Evolutionary conservation across 2,797 vertebrate species (phyloP).

Genomic region (Lithobates pipiens): DNA sequence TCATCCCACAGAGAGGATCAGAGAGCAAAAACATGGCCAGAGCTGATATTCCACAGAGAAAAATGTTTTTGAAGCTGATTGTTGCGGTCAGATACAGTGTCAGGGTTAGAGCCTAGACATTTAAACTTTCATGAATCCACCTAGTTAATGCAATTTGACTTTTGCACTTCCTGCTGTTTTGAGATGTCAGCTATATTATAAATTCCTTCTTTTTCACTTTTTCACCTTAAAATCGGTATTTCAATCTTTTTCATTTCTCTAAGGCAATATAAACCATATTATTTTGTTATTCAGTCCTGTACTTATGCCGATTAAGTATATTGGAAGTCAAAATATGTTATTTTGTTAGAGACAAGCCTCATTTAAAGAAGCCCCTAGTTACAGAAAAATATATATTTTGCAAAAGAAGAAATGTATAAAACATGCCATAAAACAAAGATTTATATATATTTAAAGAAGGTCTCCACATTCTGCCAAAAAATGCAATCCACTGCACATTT

Average conservation of each 20-base stretch:
- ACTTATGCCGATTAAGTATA: neutral
- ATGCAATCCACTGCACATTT: no score
- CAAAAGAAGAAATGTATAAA: neutral
- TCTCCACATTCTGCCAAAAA: no score
- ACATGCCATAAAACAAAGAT: neutral
- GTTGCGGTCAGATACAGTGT: constrained; percentile 51
- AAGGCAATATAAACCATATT: constrained; percentile 20
- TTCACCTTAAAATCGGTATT: constrained; percentile 36
- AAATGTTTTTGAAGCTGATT: constrained; percentile 57
- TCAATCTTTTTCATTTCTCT: constrained; percentile 13
- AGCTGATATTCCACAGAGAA: constrained; percentile 38
- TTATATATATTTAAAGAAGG: no score
- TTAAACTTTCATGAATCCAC: constrained; percentile 44
- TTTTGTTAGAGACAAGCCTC: constrained; percentile 21
- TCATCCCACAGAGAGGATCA: constrained; percentile 49
- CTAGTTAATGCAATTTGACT: constrained; percentile 38
- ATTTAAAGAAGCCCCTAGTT: neutral
- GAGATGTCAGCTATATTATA: constrained; percentile 4
- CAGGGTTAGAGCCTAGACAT: constrained; percentile 43
- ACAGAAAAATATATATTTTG: neutral
- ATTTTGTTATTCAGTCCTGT: neutral
- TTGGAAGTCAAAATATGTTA: constrained; percentile 30
- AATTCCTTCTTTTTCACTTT: constrained; percentile 17
- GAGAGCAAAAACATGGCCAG: constrained; percentile 26
- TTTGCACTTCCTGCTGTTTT: constrained; percentile 39